Evolutionary conservation across 2,797 vertebrate genomes (phyloP).

Genomic region (Poeciliopsis turneri): DNA sequence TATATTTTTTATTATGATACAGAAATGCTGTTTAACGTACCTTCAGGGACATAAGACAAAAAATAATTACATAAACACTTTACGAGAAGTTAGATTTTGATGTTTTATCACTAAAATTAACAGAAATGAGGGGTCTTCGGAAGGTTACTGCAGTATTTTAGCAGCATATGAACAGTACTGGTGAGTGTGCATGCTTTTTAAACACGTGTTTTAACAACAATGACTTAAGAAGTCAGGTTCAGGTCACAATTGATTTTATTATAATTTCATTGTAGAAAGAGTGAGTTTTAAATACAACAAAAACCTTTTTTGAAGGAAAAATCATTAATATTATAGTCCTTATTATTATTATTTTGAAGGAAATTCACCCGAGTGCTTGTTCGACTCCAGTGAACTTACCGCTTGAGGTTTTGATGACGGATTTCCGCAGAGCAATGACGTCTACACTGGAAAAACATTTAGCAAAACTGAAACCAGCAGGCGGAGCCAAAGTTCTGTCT

Average conservation of each 20-base stretch:
- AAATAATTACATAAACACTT: neutral
- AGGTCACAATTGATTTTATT: neutral
- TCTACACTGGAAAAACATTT: neutral
- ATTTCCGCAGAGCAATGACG: slow-evolving; percentile 48
- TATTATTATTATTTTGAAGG: slow-evolving; percentile 41
- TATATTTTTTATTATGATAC: no score
- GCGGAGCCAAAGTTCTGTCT: slow-evolving; percentile 33
- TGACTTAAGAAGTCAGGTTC: no score
- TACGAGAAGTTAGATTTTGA: neutral
- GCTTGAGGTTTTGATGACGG: neutral
- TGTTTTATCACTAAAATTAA: neutral
- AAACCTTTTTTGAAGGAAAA: neutral
- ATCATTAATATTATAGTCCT: neutral
- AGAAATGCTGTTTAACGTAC: neutral
- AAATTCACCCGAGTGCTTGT: fast-evolving
- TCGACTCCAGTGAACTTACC: neutral
- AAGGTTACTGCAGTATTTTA: neutral
- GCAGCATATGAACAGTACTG: neutral
- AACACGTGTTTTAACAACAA: neutral
- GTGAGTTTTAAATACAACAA: neutral
- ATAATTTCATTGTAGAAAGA: neutral
- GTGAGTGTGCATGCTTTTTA: neutral
- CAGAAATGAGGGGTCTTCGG: neutral
- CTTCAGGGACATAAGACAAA: neutral
- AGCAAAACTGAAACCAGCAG: neutral